phyloP scores from a whole-genome alignment of 2,113 vertebrate species.

The Tiliqua scincoides region DNA sequence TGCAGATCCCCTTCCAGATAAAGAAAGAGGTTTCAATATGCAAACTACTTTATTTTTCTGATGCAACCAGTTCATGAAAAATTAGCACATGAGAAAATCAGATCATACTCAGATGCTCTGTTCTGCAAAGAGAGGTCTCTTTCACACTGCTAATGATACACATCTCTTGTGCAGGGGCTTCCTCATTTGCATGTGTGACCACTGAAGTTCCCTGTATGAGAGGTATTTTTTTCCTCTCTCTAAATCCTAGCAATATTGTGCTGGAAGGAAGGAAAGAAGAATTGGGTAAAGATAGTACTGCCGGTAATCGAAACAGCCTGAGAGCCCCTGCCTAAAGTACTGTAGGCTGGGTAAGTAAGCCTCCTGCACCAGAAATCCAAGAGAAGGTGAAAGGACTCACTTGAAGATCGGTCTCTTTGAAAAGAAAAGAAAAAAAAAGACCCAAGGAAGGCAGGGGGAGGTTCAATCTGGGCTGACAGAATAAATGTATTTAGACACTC shows the following conservation, averaged over 20 bases:
- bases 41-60: not conserved
- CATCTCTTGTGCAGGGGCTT: not conserved
- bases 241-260: not conserved
- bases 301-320: conserved; percentile 47
- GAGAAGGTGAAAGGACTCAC: conserved; percentile 68
- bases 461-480: conserved; percentile 68
- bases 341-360: conserved; percentile 63
- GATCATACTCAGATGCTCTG: not conserved
- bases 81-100: not conserved
- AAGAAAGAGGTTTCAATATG: not conserved
- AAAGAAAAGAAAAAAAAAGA: conserved; percentile 54
- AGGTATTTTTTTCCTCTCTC: not conserved
- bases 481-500: conserved; percentile 76
- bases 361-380: conserved; percentile 74
- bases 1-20: not conserved
- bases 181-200: not conserved
- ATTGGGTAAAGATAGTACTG: not conserved
- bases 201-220: not conserved
- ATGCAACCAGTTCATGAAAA: not conserved
- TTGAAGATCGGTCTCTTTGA: conserved; percentile 72
- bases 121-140: not conserved
- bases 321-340: conserved; percentile 59
- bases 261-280: conserved; percentile 37
- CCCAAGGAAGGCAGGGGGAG: conserved; percentile 58
- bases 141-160: not conserved